Base-by-base conservation (phyloP, 2,888 invertebrate species). In the Timema podura region DNA sequence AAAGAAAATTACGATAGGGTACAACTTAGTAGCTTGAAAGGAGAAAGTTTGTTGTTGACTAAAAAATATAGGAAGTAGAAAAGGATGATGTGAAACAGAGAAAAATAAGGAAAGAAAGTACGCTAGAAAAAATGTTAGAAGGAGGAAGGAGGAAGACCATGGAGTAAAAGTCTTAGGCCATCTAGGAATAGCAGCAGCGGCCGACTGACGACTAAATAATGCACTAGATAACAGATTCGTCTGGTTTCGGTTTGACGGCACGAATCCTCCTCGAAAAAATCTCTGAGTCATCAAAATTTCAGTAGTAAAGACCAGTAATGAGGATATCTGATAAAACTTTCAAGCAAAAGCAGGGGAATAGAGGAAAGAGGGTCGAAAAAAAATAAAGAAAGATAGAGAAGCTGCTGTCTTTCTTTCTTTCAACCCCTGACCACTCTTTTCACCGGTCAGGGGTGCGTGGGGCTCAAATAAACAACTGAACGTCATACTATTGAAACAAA, bases 261-360 rank as follows among this genome's bases (percentile, higher is more conserved):
- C 67, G 71, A 61, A 73, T 71, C 71, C 64, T 70, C 71, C 15
- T 59, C 68, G 48, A 67, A 67, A 70, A 74, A 74, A 73, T 74
- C 74, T 74, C 72, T 70, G 72, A 71, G 68, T 78, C 79, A 79
- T 80, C 74, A 79, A 79, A 78, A 72, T 79, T 79, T 78, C 77
- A 80, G 69, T 73, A 74, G 75, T 76, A 76, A 78, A 79, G 79
- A 78, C 79, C 79, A 76, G 79, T 80, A 80, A 80, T 79, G 79
- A 80, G 79, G 76, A 79, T 77, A 79, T 79, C 79, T 78, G 77
- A 79, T 80, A 78, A 79, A 79, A 79, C 73, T 79, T 79, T 78
- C 78, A 79, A 75, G 74, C 48, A 71, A 69, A 68, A 49, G 61
- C 65, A 65, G 69, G 47, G 68, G 68, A 71, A 67, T 48, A 64